Percentiles rank a stretch among this genome's conserved stretches.
Evolutionary conservation across 2,888 invertebrate genomes (phyloP).

Genomic region (Tenthredo mesomela): DNA sequence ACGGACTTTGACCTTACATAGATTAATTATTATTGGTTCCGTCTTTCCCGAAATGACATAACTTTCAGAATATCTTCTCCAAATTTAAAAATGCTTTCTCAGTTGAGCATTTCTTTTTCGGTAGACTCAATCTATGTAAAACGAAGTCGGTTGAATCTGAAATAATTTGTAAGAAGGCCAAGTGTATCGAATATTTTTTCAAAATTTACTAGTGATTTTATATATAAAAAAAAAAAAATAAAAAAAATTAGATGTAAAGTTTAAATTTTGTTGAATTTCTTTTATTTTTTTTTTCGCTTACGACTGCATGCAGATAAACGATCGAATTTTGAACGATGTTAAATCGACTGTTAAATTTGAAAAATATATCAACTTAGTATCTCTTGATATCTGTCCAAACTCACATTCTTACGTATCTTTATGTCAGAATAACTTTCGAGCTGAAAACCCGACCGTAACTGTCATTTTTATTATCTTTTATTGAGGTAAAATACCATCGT

Average conservation of each 20-base stretch:
- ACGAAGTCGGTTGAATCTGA: no score
- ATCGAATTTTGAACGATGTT: not conserved
- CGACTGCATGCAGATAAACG: not conserved
- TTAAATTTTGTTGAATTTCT: not conserved
- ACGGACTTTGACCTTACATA: no score
- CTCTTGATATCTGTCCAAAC: not conserved
- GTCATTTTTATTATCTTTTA: conserved; percentile 23
- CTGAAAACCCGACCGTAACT: not conserved
- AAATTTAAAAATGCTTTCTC: no score
- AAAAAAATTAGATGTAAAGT: not conserved
- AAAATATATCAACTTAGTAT: not conserved
- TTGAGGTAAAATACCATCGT: not conserved
- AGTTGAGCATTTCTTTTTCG: no score
- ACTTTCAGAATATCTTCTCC: no score
- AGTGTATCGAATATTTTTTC: no score
- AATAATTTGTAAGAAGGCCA: no score
- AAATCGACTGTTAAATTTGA: not conserved
- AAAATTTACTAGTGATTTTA: no score
- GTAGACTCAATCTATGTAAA: no score
- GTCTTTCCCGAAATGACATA: no score
- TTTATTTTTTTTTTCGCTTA: not conserved
- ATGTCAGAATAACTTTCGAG: not conserved
- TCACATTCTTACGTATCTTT: not conserved
- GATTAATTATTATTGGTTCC: no score
- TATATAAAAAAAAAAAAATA: no score